Evolutionary conservation across 23 tunicate genomes (phyloP).

Genomic region (Diplosoma virens): DNA sequence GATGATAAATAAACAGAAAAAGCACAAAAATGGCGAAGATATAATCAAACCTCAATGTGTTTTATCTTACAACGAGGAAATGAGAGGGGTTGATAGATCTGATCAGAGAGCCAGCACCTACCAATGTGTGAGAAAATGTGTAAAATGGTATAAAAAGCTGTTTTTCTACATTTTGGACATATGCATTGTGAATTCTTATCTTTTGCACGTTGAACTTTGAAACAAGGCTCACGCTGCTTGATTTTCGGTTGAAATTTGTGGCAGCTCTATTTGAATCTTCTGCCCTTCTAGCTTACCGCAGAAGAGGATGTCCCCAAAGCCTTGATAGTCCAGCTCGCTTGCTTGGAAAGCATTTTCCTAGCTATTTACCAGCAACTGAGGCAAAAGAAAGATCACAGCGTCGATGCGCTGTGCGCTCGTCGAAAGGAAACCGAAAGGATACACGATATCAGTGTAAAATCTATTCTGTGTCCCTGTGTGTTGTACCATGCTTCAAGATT

Average conservation of each 20-base stretch:
- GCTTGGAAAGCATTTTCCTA: conserved; percentile 13
- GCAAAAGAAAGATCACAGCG: conserved; percentile 5
- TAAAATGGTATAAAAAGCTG: conserved; percentile 15
- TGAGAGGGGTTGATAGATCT: conserved; percentile 10
- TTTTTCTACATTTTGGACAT: conserved; percentile 20
- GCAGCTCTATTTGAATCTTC: background rate
- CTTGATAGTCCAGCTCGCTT: conserved; percentile 7
- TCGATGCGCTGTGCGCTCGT: conserved; percentile 2
- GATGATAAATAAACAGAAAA: background rate
- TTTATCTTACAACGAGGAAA: conserved; percentile 13
- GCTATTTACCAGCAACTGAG: background rate
- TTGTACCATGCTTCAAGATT: conserved; percentile 19
- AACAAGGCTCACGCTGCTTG: background rate
- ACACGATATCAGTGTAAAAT: background rate
- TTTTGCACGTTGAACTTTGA: background rate
- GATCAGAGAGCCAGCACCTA: conserved; percentile 8
- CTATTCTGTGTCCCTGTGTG: background rate
- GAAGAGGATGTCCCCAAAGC: conserved; percentile 17
- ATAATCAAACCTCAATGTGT: conserved; percentile 13
- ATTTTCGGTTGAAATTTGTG: conserved; percentile 3
- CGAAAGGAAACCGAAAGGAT: conserved; percentile 4
- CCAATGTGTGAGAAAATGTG: conserved; percentile 7
- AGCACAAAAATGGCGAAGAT: conserved; percentile 3
- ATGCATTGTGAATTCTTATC: conserved; percentile 10
- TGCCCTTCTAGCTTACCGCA: conserved; percentile 18